phyloP scores from a whole-genome alignment of 1,140 invertebrate genomes.

The Saccostrea cuccullata region DNA sequence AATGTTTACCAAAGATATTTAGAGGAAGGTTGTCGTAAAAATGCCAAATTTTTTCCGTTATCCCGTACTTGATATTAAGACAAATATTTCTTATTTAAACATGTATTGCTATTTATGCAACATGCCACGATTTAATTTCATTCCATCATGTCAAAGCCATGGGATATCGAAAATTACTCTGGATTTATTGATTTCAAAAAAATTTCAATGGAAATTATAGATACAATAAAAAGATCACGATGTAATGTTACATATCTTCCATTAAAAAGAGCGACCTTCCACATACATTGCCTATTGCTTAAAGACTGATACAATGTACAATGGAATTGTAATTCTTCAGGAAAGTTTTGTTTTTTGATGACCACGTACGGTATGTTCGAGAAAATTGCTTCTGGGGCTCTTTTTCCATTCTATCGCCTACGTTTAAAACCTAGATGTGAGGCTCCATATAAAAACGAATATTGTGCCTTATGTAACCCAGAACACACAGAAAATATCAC shows the following conservation, averaged over 20 bases:
- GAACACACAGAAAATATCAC: neutral
- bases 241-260: neutral
- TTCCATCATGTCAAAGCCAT: neutral
- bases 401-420: neutral
- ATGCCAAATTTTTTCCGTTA: neutral
- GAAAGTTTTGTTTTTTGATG: neutral
- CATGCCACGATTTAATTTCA: neutral
- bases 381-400: neutral
- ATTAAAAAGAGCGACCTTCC: neutral
- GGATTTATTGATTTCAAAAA: neutral
- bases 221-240: neutral
- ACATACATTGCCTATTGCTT: neutral
- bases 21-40: neutral
- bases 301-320: neutral
- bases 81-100: neutral
- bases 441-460: neutral
- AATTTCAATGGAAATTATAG: neutral
- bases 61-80: neutral
- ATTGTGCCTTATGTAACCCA: neutral
- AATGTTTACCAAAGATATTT: neutral
- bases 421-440: neutral
- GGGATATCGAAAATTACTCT: neutral
- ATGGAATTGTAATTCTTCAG: neutral
- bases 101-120: conserved; percentile 2
- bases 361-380: neutral